Percentiles rank a stretch among this genome's conserved stretches.
Conservation (phyloP, 1,140 invertebrate genomes). For the Neodiprion fabricii region DNA sequence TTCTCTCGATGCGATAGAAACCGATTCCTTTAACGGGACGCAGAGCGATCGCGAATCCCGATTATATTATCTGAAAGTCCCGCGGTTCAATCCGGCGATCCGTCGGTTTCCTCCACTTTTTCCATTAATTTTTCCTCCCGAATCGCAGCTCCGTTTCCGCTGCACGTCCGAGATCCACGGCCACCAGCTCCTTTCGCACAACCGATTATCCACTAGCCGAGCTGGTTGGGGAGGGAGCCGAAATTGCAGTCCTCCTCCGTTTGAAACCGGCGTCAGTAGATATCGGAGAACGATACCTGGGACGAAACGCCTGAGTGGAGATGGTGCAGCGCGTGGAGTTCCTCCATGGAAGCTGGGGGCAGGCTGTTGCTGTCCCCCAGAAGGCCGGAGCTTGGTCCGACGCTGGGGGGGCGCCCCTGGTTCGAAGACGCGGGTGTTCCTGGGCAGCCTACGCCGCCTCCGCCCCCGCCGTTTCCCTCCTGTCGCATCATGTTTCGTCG, state of each 20-base stretch:
- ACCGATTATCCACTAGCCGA: slow-evolving; percentile 20
- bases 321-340: slow-evolving; percentile 59
- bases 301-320: slow-evolving; percentile 58
- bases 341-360: slow-evolving; percentile 59
- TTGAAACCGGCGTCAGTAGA: slow-evolving; percentile 55
- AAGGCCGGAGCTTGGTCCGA: slow-evolving; percentile 48
- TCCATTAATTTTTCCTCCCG: too few species aligned
- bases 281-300: slow-evolving; percentile 60
- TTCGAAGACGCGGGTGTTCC: slow-evolving; percentile 56
- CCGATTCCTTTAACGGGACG: not conserved
- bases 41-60: not conserved
- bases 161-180: not conserved
- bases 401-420: slow-evolving; percentile 49
- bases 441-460: slow-evolving; percentile 52
- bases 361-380: slow-evolving; percentile 59
- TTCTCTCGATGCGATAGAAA: not conserved
- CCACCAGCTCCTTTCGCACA: not conserved
- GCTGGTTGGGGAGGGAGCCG: slow-evolving; percentile 26
- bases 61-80: slow-evolving; percentile 13
- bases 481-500: slow-evolving; percentile 83
- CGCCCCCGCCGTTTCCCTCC: slow-evolving; percentile 61
- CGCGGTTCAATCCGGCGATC: too few species aligned
- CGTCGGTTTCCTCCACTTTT: too few species aligned
- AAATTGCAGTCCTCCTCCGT: slow-evolving; percentile 37
- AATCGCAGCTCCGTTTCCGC: slow-evolving; percentile 11